Percentiles rank a stretch among this genome's conserved stretches.
Evolutionary conservation across 2,888 invertebrate species (phyloP).

Genomic region (Hermaeophaga mercurialis): DNA sequence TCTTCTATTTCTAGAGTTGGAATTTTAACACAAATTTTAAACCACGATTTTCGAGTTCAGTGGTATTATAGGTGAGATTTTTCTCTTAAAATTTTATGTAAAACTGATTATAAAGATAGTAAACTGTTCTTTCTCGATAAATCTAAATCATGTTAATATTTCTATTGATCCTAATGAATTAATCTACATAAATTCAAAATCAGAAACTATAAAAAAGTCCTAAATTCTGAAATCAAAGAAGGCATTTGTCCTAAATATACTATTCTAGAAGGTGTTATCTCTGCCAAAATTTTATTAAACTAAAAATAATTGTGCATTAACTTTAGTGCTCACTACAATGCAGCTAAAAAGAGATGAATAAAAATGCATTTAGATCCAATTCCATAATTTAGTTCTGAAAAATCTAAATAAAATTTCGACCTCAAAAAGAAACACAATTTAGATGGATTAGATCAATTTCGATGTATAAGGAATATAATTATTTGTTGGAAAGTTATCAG

Average conservation of each 20-base stretch:
- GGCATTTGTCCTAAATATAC: conserved; percentile 22
- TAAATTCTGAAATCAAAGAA: conserved; percentile 9
- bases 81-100: conserved; percentile 17
- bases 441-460: conserved; percentile 25
- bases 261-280: conserved; percentile 21
- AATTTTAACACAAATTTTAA: not conserved
- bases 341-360: conserved; percentile 6
- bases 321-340: conserved; percentile 25
- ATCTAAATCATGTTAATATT: conserved; percentile 8
- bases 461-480: conserved; percentile 38
- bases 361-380: not conserved
- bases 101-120: conserved; percentile 33
- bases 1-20: not conserved
- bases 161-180: not conserved
- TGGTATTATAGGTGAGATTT: conserved; percentile 37
- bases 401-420: not conserved
- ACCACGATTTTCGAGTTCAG: conserved; percentile 28
- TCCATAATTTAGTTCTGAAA: not conserved
- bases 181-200: too few species aligned
- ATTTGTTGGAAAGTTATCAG: conserved; percentile 39
- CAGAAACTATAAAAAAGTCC: too few species aligned
- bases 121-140: conserved; percentile 2
- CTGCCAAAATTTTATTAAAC: conserved; percentile 22
- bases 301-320: conserved; percentile 17
- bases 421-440: conserved; percentile 1